Conservation (phyloP, 2,797 vertebrate species). For the Antennarius maculatus region DNA sequence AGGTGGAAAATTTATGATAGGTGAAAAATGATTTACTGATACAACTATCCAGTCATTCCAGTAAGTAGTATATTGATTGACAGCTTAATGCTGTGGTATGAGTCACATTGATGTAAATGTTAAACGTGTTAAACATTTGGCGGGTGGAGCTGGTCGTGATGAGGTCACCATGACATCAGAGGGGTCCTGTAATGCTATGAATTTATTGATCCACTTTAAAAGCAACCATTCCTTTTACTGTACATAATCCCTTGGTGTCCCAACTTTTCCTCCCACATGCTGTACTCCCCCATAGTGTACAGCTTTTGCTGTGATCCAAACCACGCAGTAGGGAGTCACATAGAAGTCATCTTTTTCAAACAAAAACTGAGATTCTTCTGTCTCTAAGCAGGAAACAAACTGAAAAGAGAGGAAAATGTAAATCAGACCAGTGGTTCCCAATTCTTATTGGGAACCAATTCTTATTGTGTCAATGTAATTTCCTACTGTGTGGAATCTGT, state of each 20-base stretch:
- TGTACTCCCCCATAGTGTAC: conserved; percentile 22
- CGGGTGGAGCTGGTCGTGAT: conserved; percentile 14
- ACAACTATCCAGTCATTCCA: conserved; percentile 3
- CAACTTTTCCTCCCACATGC: conserved; percentile 42
- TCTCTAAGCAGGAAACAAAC: conserved; percentile 32
- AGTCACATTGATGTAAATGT: conserved; percentile 51
- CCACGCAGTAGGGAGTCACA: conserved; percentile 48
- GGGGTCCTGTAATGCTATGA: conserved; percentile 1
- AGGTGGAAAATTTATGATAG: background rate
- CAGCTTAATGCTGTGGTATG: conserved; percentile 41
- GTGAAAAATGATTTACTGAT: conserved; percentile 5
- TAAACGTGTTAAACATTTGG: conserved; percentile 13
- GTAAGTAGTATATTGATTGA: conserved; percentile 12
- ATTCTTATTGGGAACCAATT: conserved; percentile 68
- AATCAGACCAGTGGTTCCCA: conserved; percentile 49
- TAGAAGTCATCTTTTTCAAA: conserved; percentile 43
- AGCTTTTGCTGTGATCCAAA: conserved; percentile 32
- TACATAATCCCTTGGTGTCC: conserved; percentile 26
- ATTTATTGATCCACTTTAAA: conserved; percentile 24
- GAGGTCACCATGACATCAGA: conserved; percentile 56
- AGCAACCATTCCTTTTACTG: conserved; percentile 14
- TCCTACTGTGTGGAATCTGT: conserved; percentile 63
- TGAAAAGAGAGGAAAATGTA: conserved; percentile 26
- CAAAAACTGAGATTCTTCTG: conserved; percentile 32
- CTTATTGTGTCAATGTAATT: conserved; percentile 65